Base-by-base conservation (phyloP, 2,113 vertebrate genomes). In the Podocnemis expansa region DNA sequence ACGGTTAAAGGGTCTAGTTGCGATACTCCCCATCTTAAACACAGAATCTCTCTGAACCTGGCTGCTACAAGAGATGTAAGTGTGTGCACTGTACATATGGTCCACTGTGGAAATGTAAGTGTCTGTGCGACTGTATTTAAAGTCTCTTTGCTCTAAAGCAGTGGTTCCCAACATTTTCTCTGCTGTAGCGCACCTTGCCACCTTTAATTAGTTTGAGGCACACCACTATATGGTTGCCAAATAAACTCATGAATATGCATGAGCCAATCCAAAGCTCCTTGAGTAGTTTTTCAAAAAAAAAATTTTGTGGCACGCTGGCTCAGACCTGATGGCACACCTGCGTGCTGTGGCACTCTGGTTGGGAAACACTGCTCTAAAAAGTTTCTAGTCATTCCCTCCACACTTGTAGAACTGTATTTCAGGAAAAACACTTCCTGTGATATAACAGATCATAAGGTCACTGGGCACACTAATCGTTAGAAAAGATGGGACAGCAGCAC, bases 281-380 rank as follows among this genome's bases (percentile, higher is more conserved):
- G n/a, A n/a, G n/a, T n/a, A n/a, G n/a, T n/a, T n/a, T n/a, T n/a
- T n/a, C n/a, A n/a, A n/a, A n/a, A n/a, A n/a, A n/a, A n/a, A n/a
- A n/a, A n/a, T n/a, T n/a, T n/a, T n/a, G n/a, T n/a, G n/a, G n/a
- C n/a, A n/a, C n/a, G n/a, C n/a, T n/a, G n/a, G n/a, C n/a, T n/a
- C n/a, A n/a, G n/a, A n/a, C n/a, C n/a, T n/a, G n/a, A n/a, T n/a
- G n/a, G n/a, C n/a, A n/a, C n/a, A n/a, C n/a, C n/a, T n/a, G n/a
- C n/a, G n/a, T n/a, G n/a, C n/a, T n/a, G n/a, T n/a, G n/a, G n/a
- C n/a, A n/a, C n/a, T n/a, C n/a, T n/a, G n/a, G n/a, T n/a, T n/a
- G n/a, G n/a, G n/a, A n/a, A n/a, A n/a, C n/a, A n/a, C n/a, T 12
- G 9, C n/a, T 29, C 1, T 43, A 1, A 0, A 9, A 11, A 38